Conservation (phyloP, 2,113 vertebrate genomes). For the Parotia lawesii region DNA sequence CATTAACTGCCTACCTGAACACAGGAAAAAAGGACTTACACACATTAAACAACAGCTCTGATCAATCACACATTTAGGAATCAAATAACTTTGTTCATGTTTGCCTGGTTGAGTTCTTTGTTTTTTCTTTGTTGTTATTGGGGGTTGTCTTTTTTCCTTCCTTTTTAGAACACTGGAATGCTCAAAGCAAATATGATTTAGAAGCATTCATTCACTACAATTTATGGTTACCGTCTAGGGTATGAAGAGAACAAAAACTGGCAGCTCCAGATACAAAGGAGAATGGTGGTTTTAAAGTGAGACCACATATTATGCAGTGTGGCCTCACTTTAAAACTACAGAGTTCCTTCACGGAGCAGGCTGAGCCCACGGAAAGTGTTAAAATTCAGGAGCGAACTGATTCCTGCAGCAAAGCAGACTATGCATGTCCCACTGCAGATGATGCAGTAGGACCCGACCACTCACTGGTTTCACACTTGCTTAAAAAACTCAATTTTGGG, state of each 20-base stretch:
- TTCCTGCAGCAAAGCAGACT: background rate
- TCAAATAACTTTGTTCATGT: background rate
- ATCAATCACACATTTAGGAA: background rate
- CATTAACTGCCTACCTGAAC: background rate
- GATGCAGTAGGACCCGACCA: background rate
- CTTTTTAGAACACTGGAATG: background rate
- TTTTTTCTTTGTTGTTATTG: background rate
- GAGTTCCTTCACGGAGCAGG: background rate
- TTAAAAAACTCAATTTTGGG: accelerated
- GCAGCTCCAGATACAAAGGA: background rate
- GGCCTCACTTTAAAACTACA: background rate
- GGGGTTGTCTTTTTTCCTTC: background rate
- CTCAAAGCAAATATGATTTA: background rate
- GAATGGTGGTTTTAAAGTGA: background rate
- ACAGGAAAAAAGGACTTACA: background rate
- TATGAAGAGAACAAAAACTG: background rate
- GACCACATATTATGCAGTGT: background rate
- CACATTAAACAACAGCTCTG: background rate
- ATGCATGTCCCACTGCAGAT: background rate
- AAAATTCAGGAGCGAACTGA: background rate
- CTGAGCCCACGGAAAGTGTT: background rate
- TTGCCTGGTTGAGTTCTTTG: background rate
- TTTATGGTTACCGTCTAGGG: background rate
- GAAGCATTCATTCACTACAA: background rate
- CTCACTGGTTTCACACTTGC: background rate